phyloP scores from a whole-genome alignment of 2,797 vertebrate species.

The Gambusia yucatana region DNA sequence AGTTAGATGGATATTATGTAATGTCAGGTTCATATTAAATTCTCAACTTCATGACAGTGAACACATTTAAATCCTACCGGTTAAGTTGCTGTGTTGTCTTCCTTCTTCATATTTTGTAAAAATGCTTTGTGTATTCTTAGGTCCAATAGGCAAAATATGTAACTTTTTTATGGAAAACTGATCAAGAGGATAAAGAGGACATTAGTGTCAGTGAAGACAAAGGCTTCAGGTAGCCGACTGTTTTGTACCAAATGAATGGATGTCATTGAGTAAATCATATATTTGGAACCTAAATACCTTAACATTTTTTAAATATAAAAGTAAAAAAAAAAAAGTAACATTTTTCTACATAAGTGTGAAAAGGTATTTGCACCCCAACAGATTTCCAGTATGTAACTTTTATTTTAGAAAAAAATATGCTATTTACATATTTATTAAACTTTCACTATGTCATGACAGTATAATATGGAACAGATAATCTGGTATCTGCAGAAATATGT shows the following conservation, averaged over 20 bases:
- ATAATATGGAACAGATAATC: too few species aligned
- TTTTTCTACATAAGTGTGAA: not conserved
- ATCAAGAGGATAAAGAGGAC: not conserved
- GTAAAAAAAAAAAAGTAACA: not conserved
- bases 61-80: not conserved
- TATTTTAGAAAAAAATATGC: too few species aligned
- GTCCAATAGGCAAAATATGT: not conserved
- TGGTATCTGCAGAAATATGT: too few species aligned
- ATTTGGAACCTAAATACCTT: not conserved
- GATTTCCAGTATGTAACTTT: too few species aligned
- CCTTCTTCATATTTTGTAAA: not conserved
- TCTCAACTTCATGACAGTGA: not conserved
- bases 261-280: not conserved
- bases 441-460: too few species aligned
- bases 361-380: not conserved
- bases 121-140: not conserved
- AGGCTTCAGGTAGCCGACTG: not conserved
- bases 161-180: not conserved
- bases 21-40: slow-evolving; percentile 12
- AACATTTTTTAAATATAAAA: not conserved
- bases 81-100: not conserved
- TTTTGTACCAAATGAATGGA: not conserved
- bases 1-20: slow-evolving; percentile 4
- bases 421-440: too few species aligned
- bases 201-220: not conserved